Base-by-base conservation (phyloP, 2,113 vertebrate species). In the Burhinus bistriatus region DNA sequence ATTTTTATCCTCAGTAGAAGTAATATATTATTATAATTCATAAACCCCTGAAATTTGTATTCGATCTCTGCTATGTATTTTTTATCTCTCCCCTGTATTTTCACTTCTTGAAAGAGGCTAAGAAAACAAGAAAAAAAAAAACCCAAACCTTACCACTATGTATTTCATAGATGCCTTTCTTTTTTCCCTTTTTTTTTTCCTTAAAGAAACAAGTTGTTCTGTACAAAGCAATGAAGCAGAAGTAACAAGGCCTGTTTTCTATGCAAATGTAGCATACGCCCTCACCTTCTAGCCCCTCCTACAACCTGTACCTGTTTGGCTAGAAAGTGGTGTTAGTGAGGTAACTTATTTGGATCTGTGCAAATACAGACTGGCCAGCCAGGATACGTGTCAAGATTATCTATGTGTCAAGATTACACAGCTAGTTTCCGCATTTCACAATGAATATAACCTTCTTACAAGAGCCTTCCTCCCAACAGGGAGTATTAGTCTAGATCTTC, bases 261-360 rank as follows among this genome's bases (percentile, higher is more conserved):
- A 52, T 65, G 44, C 65, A 76, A 38, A 65, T 49, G 49, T 27
- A 83, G 25, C 21, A 66, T 6, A 80, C 2, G 0, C 25, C 62
- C 49, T 87, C 49, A 42, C 19, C 25, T 82, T 47, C 36, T 27
- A 76, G 64, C 19, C 66, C 61, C 44, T 96, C 84, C 87, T 72
- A 58, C 90, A 85, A 20, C 66, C 84, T 66, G 58, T 90, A 95
- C 90, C 87, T 93, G 96, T 90, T 91, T 90, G 78, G 27, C 93
- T 72, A 77, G 91, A 90, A 95, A 91, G 62, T 26, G 62, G 44
- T 76, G 70, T 19, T 21, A 34, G 36, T 88, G 79, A 27, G 52
- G 36, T 34, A 76, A 95, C 4, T 76, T 55, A 79, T 5, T 71
- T 38, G 30, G 47, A 62, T 68, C 68, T 59, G 69, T n/a, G 61